These are phyloP conservation scores for Tenthredo amoena DNA, from an alignment of 2,888 invertebrate genomes.

Conservation along the genomic window DNA sequence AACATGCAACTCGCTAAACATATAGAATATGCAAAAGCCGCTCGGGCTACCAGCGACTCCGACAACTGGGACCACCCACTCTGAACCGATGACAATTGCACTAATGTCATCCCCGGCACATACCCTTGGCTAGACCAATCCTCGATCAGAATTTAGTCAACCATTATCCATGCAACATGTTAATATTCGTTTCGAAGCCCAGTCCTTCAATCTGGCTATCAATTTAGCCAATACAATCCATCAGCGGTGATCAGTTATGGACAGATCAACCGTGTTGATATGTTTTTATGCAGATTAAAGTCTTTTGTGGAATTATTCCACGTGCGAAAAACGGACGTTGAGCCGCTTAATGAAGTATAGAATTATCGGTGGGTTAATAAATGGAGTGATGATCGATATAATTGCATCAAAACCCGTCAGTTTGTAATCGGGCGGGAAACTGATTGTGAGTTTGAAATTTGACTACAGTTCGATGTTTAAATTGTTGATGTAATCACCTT, in stretches of 20 bases:
- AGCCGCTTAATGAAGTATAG: background rate
- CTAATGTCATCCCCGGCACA: background rate
- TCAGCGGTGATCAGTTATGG: background rate
- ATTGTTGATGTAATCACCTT: background rate
- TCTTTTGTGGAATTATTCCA: background rate
- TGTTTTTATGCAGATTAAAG: background rate
- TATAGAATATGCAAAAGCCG: conserved; percentile 55
- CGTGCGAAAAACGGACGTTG: background rate
- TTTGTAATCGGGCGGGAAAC: background rate
- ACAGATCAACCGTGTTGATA: background rate
- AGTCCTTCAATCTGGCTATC: conserved; percentile 54
- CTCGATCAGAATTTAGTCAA: background rate
- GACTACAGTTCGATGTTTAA: background rate
- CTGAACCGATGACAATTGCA: background rate
- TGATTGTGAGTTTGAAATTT: background rate
- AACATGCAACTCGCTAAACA: conserved; percentile 52
- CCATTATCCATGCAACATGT: background rate
- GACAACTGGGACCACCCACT: background rate
- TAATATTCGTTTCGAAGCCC: conserved; percentile 1
- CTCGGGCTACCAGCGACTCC: background rate
- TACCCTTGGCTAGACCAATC: background rate
- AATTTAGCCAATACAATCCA: conserved; percentile 53
- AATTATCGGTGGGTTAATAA: background rate
- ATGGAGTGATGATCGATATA: background rate
- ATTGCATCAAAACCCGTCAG: background rate